Conservation (phyloP, 2,113 vertebrate species). For the Hiodon alosoides region DNA sequence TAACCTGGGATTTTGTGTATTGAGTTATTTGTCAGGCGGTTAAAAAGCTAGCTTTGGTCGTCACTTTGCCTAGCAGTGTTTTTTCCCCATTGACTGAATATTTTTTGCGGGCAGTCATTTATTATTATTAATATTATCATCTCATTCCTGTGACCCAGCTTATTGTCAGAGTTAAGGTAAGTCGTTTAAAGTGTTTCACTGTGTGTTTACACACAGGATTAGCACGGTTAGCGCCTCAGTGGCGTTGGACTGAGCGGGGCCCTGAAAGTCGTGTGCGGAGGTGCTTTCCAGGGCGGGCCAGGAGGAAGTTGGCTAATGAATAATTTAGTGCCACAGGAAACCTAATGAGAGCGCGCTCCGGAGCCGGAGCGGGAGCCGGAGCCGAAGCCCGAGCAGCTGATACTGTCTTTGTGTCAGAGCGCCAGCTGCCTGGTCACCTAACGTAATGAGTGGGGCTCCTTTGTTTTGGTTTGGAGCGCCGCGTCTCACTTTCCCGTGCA, state of each 20-base stretch:
- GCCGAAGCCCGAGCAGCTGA: not conserved
- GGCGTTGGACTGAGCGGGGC: not conserved
- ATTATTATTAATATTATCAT: too few species aligned
- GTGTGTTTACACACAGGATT: too few species aligned
- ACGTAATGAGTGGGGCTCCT: not conserved
- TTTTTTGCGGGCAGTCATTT: too few species aligned
- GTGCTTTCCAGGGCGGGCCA: not conserved
- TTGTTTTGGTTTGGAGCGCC: slow-evolving; percentile 6
- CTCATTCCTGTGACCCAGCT: too few species aligned
- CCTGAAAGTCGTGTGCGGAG: not conserved
- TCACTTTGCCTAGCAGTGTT: too few species aligned
- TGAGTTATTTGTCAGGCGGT: too few species aligned
- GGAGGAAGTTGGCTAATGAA: slow-evolving; percentile 6
- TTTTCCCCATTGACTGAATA: too few species aligned
- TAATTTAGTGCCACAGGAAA: slow-evolving; percentile 12
- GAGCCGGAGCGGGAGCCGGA: not conserved
- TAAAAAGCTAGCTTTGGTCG: too few species aligned
- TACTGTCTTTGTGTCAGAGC: not conserved
- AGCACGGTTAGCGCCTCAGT: not conserved
- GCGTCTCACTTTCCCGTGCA: too few species aligned
- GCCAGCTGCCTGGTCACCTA: slow-evolving; percentile 9
- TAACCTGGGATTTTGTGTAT: too few species aligned
- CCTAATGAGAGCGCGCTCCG: slow-evolving; percentile 1
- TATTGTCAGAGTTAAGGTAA: too few species aligned
- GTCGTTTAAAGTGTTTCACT: too few species aligned